A percentile compares a stretch with the other conserved stretches of the same genome.
Evolutionary conservation across 2,797 vertebrate genomes (phyloP).

Genomic region (Syngnathus rostellatus): DNA sequence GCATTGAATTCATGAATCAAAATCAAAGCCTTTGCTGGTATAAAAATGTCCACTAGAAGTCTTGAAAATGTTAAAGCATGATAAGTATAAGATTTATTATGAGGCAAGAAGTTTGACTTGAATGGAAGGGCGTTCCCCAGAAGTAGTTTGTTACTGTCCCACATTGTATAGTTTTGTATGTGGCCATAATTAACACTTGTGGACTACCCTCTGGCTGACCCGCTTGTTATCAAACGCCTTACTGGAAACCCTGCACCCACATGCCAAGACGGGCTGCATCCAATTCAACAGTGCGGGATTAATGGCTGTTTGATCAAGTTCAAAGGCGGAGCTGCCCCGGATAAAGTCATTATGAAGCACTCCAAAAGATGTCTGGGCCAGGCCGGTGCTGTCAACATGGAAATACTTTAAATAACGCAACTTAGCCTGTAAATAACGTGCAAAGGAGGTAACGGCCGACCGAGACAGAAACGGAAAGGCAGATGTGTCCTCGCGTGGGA

Average conservation of each 20-base stretch:
- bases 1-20: too few relatives aligned
- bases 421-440: slow-evolving; percentile 47
- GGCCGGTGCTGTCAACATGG: slow-evolving; percentile 31
- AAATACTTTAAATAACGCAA: slow-evolving; percentile 51
- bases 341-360: slow-evolving; percentile 55
- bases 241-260: slow-evolving; percentile 47
- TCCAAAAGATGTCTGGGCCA: slow-evolving; percentile 38
- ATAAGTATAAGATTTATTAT: too few relatives aligned
- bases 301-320: slow-evolving; percentile 60
- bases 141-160: slow-evolving; percentile 25
- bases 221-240: slow-evolving; percentile 57
- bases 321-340: slow-evolving; percentile 50
- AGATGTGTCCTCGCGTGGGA: slow-evolving; percentile 28
- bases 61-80: too few relatives aligned
- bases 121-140: slow-evolving; percentile 10
- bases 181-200: slow-evolving; percentile 54
- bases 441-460: slow-evolving; percentile 20
- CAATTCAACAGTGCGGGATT: slow-evolving; percentile 51
- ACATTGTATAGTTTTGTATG: slow-evolving; percentile 33
- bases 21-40: background rate
- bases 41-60: too few relatives aligned
- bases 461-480: slow-evolving; percentile 32
- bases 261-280: slow-evolving; percentile 50
- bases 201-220: slow-evolving; percentile 49
- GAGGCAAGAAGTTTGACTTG: background rate